Percentiles rank a stretch among this genome's conserved stretches.
Evolutionary conservation across 1,140 invertebrate species (phyloP).

Genomic region (Lerema accius): DNA sequence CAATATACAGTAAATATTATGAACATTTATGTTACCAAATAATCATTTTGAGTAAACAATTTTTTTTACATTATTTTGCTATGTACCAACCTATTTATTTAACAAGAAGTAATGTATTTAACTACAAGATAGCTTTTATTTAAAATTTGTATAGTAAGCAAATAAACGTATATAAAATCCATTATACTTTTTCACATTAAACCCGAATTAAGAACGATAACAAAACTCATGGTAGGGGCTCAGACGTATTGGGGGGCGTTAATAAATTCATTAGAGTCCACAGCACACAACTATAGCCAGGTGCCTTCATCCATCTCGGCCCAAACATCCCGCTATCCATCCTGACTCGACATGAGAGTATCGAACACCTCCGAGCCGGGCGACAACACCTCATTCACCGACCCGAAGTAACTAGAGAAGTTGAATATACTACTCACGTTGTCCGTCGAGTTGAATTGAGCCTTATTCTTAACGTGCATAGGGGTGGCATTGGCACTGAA

Average conservation of each 20-base stretch:
- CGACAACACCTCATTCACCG: slow-evolving; percentile 75
- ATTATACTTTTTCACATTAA: no score
- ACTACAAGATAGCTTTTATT: no score
- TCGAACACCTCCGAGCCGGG: slow-evolving; percentile 85
- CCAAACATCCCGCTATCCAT: slow-evolving; percentile 63
- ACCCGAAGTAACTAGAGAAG: slow-evolving; percentile 84
- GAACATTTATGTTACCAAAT: no score
- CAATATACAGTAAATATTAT: no score
- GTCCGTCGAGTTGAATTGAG: slow-evolving; percentile 76
- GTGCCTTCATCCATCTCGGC: slow-evolving; percentile 55
- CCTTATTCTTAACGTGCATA: slow-evolving; percentile 60
- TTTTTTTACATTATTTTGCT: no score
- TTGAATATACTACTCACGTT: slow-evolving; percentile 77
- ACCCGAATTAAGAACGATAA: no score
- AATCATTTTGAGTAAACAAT: no score
- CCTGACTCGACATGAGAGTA: slow-evolving; percentile 61
- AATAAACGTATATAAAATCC: no score
- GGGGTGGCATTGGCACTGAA: slow-evolving; percentile 75
- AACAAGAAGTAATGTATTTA: no score
- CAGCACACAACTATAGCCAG: slow-evolving; percentile 52
- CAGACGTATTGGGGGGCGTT: not conserved
- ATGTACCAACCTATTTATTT: no score
- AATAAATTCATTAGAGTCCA: not conserved
- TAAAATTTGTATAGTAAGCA: no score
- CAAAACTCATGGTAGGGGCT: no score